These are phyloP conservation scores for Apodemia duryi DNA, from an alignment of 2,888 invertebrate species.

Conservation along the genomic window DNA sequence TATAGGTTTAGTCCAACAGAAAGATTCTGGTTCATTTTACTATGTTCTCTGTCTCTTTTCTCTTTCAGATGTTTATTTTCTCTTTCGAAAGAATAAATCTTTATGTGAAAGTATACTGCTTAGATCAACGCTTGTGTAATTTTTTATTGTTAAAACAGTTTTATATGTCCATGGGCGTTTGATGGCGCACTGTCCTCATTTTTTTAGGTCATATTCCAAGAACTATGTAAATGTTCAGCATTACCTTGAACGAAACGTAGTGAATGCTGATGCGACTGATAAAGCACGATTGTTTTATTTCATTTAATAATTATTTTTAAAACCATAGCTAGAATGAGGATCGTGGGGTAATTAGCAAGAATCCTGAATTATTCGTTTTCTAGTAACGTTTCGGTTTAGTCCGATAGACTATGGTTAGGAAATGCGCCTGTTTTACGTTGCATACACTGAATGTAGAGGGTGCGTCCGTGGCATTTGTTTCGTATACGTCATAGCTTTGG, in stretches of 20 bases:
- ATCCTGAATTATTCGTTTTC: neutral
- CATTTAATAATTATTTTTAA: neutral
- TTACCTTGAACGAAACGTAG: neutral
- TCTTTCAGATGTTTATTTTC: neutral
- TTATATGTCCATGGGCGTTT: neutral
- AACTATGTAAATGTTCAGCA: neutral
- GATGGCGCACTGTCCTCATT: constrained; percentile 4
- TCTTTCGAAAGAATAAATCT: neutral
- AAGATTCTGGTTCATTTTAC: constrained; percentile 3
- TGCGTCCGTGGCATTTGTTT: too few relatives aligned
- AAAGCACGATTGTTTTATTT: neutral
- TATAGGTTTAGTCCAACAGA: too few relatives aligned
- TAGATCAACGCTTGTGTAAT: neutral
- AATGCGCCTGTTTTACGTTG: too few relatives aligned
- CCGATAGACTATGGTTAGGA: too few relatives aligned
- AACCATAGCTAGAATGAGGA: too few relatives aligned
- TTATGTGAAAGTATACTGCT: neutral
- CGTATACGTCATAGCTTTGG: too few relatives aligned
- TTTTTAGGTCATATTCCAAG: constrained; percentile 5
- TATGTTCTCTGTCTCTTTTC: neutral
- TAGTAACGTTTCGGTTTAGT: too few relatives aligned
- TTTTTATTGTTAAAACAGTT: neutral
- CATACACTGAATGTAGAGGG: too few relatives aligned
- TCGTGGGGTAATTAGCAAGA: neutral
- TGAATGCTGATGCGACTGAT: neutral